Percentiles rank a stretch among this genome's conserved stretches.
phyloP scores from a whole-genome alignment of 2,113 vertebrate species.

The Thomomys bottae region DNA sequence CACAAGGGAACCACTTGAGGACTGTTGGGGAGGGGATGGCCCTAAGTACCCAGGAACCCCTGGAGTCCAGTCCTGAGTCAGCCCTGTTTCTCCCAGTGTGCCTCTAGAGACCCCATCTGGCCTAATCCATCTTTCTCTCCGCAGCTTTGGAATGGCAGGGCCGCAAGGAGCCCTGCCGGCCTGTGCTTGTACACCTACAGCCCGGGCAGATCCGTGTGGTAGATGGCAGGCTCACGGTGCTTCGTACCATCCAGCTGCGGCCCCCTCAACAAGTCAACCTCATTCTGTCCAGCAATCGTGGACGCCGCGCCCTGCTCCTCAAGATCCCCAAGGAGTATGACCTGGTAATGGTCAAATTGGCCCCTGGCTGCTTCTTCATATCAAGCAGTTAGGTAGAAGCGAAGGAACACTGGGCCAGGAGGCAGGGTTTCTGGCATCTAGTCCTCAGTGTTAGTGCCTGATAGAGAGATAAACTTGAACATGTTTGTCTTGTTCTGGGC shows the following conservation, averaged over 20 bases:
- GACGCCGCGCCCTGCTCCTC: constrained; percentile 82
- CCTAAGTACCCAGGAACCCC: background rate
- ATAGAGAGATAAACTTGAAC: background rate
- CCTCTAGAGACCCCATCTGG: background rate
- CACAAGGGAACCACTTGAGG: background rate
- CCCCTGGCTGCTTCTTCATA: background rate
- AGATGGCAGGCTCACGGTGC: constrained; percentile 77
- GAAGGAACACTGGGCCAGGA: background rate
- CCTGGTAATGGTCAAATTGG: constrained; percentile 80
- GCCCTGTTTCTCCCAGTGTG: background rate
- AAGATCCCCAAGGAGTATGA: constrained; percentile 89
- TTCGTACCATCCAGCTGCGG: constrained; percentile 81
- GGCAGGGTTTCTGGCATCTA: background rate
- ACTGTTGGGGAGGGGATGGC: background rate
- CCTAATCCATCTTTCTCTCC: rapidly evolving
- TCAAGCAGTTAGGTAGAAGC: background rate
- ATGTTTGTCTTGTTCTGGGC: background rate
- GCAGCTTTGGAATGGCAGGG: constrained; percentile 86
- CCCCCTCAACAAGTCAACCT: constrained; percentile 75
- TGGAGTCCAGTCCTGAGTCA: background rate
- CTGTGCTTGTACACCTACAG: constrained; percentile 72
- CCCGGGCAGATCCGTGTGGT: constrained; percentile 82
- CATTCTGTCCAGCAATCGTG: constrained; percentile 82
- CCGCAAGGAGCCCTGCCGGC: constrained; percentile 79
- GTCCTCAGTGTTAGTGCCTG: background rate